Base-by-base conservation (phyloP, 2,888 invertebrate genomes). In the Steinernema carpocapsae region DNA sequence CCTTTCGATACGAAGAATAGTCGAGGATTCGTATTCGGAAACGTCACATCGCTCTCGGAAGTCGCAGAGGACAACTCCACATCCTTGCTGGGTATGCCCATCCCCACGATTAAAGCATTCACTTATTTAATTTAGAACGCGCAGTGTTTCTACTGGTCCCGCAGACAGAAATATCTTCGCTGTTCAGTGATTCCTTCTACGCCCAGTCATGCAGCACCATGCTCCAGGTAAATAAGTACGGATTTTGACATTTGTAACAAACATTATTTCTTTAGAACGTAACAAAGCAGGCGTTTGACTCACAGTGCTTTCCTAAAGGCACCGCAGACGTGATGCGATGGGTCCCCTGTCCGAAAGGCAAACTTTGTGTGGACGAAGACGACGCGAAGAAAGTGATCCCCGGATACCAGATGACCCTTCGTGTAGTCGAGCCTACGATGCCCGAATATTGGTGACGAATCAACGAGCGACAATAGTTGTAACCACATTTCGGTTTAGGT, bases 11-110 rank as follows among this genome's bases (percentile, higher is more conserved):
- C 92, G 85, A 92, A 92, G 83, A 92, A 93, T 86, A 94, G 95
- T 80, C 93, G 93, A 89, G 97, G 97, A 70, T 97, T 94, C 89
- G 94, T 97, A 84, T 97, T 94, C 88, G 97, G 97, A 17, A 97
- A 97, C 88, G 92, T 97, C 70, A 94, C 95, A 17, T 74, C 80
- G 4, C 37, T 10, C 10, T 37, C 37, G 10, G 37, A 37, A 37
- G 4, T 37, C 10, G 4, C 37, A 10, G 37, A 37, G 26, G 64
- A 64, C 26, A 64, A 64, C 26, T 29, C 64, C 7, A 64, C 32
- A 32, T 64, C 64, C 24, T 7, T 29, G 26, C 19, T 64, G 26
- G 64, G 64, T 64, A 64, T 17, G 32, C 3, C 37, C 3, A 37
- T 37, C 48, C 19, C 43, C 43, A 43, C 43, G 14, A 10, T 48